These are phyloP conservation scores for Alectura lathami DNA, from an alignment of 2,113 vertebrate species.

Conservation along the genomic window DNA sequence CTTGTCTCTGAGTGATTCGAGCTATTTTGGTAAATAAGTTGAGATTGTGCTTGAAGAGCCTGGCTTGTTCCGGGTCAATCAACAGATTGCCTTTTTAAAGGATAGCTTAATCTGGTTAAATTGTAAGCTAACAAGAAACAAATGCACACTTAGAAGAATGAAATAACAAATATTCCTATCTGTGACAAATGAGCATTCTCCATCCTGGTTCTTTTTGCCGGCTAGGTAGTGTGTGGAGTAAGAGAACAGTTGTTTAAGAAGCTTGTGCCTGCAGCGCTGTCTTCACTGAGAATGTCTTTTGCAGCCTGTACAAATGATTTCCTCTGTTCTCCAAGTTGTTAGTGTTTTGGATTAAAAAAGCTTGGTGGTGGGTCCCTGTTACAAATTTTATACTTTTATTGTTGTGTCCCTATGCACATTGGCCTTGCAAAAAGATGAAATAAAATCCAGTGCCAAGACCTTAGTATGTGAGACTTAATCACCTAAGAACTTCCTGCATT, in stretches of 20 bases:
- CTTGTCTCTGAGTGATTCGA: neutral
- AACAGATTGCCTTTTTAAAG: neutral
- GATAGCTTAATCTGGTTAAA: conserved; percentile 17
- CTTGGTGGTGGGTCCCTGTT: neutral
- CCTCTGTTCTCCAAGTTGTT: neutral
- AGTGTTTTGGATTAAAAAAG: neutral
- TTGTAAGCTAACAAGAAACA: neutral
- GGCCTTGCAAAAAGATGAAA: neutral
- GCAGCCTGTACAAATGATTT: neutral
- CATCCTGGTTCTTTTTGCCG: neutral
- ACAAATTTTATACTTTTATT: neutral
- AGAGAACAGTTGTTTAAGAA: neutral
- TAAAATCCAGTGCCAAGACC: neutral
- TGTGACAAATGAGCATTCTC: neutral
- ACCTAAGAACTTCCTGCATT: neutral
- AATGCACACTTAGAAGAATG: neutral
- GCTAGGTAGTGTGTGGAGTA: neutral
- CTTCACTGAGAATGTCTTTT: neutral
- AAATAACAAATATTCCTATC: neutral
- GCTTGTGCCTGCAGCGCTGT: neutral
- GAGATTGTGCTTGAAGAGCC: neutral
- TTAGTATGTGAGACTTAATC: neutral
- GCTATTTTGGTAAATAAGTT: conserved; percentile 10
- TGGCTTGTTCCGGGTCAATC: conserved; percentile 10
- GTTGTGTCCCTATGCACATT: neutral